phyloP scores from a whole-genome alignment of 2,113 vertebrate genomes.

The Chlamydotis undulata region DNA sequence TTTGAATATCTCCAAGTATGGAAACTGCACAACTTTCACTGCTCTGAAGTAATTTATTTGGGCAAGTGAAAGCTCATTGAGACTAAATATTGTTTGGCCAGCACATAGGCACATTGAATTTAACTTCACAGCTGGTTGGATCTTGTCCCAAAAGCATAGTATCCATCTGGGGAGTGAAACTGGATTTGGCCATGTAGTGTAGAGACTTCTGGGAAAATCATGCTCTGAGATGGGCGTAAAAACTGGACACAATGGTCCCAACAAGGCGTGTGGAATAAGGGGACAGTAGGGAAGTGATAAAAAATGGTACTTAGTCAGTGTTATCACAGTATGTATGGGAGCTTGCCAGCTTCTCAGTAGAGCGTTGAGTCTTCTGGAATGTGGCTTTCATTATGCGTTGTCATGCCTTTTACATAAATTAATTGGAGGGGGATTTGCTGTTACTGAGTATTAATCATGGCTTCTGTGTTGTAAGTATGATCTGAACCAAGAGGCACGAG shows the following conservation, averaged over 20 bases:
- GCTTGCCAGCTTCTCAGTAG: background rate
- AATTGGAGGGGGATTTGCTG: conserved; percentile 15
- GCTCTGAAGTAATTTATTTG: background rate
- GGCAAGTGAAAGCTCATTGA: background rate
- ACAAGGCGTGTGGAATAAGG: background rate
- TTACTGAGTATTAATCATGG: background rate
- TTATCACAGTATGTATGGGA: background rate
- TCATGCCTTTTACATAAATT: conserved; percentile 21
- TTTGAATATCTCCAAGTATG: background rate
- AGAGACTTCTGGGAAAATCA: background rate
- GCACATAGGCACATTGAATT: background rate
- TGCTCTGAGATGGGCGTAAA: background rate
- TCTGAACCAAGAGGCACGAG: background rate
- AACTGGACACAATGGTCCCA: background rate
- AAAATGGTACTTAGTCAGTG: background rate
- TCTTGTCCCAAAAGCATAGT: background rate
- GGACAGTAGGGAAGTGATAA: background rate
- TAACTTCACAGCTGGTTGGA: background rate
- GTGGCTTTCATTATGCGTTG: background rate
- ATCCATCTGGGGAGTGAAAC: background rate
- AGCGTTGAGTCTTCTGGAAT: conserved; percentile 14
- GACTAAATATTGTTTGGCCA: background rate
- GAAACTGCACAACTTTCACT: background rate
- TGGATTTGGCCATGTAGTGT: background rate
- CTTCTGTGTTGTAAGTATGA: background rate